Evolutionary conservation across 2,113 vertebrate species (phyloP).

Genomic region (Nycticorax nycticorax): DNA sequence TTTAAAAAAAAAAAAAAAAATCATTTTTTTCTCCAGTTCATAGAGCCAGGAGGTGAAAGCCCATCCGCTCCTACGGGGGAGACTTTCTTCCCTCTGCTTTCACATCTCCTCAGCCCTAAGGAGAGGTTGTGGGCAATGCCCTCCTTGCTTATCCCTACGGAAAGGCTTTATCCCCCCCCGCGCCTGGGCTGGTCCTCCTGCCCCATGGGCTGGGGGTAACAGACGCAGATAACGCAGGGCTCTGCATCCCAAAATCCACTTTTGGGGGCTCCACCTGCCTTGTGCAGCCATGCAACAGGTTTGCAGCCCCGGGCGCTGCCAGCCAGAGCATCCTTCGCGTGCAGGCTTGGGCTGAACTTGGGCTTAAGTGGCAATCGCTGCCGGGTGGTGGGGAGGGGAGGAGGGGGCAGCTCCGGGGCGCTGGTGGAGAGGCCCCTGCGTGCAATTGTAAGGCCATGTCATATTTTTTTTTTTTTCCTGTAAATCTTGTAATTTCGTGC

Average conservation of each 20-base stretch:
- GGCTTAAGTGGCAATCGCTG: neutral
- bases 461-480: constrained; percentile 30
- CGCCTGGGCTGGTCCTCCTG: neutral
- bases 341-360: neutral
- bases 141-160: neutral
- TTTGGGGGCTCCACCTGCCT: neutral
- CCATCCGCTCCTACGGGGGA: accelerated
- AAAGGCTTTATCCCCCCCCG: neutral
- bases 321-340: neutral
- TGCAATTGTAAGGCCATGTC: constrained; percentile 15
- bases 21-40: neutral
- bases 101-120: neutral
- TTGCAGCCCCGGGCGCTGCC: accelerated
- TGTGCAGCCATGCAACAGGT: neutral
- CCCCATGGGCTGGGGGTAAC: neutral
- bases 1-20: neutral
- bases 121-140: neutral
- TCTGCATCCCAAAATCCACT: neutral
- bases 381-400: neutral
- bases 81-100: neutral
- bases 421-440: neutral
- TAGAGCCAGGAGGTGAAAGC: neutral
- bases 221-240: accelerated
- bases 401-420: neutral
- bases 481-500: constrained; percentile 77